Conservation (phyloP, 2,888 invertebrate species). For the Trachelus stipa region DNA sequence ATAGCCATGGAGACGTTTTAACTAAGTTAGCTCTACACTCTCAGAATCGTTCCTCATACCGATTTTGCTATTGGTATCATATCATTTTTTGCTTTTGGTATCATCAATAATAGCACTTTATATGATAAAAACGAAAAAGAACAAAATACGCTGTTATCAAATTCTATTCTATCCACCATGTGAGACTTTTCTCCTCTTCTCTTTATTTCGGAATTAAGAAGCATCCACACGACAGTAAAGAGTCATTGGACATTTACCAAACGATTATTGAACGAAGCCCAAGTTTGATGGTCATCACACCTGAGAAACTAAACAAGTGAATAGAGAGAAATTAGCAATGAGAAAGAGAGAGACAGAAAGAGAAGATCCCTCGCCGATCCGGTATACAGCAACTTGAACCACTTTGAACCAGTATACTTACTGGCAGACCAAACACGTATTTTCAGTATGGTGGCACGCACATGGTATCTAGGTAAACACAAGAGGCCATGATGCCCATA, state of each 20-base stretch:
- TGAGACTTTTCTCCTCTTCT: background rate
- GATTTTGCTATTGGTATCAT: background rate
- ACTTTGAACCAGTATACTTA: background rate
- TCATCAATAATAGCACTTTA: background rate
- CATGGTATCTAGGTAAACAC: background rate
- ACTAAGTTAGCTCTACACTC: background rate
- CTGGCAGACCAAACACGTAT: background rate
- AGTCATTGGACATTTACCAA: background rate
- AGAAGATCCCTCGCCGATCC: background rate
- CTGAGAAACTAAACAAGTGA: background rate
- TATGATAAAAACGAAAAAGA: background rate
- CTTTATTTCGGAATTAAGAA: background rate
- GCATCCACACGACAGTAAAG: background rate
- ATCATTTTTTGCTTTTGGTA: background rate
- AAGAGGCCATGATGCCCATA: background rate
- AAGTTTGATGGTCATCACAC: background rate
- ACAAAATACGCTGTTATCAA: background rate
- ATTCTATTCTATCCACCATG: background rate
- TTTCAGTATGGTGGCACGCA: background rate
- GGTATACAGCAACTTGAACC: background rate
- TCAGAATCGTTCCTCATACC: background rate
- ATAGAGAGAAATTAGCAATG: background rate
- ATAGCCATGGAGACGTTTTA: background rate
- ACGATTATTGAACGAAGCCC: background rate
- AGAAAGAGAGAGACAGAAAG: background rate